phyloP scores from a whole-genome alignment of 2,888 invertebrate species.

The Cecidostiba fungosa region DNA sequence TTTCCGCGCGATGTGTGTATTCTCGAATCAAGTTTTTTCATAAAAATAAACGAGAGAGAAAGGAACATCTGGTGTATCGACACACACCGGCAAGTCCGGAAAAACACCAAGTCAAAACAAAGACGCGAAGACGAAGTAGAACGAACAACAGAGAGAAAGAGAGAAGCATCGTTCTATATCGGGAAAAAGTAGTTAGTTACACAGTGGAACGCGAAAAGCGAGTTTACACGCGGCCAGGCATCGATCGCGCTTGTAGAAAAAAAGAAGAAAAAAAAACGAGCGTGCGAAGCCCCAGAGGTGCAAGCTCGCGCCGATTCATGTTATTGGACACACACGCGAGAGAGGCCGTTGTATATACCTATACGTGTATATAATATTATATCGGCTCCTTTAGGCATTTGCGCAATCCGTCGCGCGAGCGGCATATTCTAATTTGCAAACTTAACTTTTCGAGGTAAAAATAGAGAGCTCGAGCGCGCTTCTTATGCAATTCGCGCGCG shows the following conservation, averaged over 20 bases:
- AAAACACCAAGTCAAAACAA: slow-evolving; percentile 1
- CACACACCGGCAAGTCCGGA: not conserved
- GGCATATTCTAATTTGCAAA: slow-evolving; percentile 56
- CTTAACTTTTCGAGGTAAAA: slow-evolving; percentile 57
- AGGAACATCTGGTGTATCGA: not conserved
- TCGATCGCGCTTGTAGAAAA: not conserved
- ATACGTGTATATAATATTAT: not conserved
- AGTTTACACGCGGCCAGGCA: not conserved
- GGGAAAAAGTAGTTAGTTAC: not conserved
- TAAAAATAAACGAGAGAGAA: not conserved
- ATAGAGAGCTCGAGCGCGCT: slow-evolving; percentile 42
- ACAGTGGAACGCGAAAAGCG: not conserved
- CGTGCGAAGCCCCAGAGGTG: not conserved
- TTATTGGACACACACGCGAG: not conserved
- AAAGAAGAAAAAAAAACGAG: not conserved
- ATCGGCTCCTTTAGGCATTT: slow-evolving; percentile 45
- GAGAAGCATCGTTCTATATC: slow-evolving; percentile 2
- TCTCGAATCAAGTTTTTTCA: not conserved
- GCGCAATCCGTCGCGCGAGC: slow-evolving; percentile 21
- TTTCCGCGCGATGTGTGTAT: not conserved
- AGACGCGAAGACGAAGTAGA: not conserved
- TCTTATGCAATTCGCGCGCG: slow-evolving; percentile 25
- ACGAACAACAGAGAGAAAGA: slow-evolving; percentile 15
- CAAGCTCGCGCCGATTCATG: not conserved
- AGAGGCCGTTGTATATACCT: not conserved